phyloP scores from a whole-genome alignment of 2,888 invertebrate species.

The Chymomyza procnemis region DNA sequence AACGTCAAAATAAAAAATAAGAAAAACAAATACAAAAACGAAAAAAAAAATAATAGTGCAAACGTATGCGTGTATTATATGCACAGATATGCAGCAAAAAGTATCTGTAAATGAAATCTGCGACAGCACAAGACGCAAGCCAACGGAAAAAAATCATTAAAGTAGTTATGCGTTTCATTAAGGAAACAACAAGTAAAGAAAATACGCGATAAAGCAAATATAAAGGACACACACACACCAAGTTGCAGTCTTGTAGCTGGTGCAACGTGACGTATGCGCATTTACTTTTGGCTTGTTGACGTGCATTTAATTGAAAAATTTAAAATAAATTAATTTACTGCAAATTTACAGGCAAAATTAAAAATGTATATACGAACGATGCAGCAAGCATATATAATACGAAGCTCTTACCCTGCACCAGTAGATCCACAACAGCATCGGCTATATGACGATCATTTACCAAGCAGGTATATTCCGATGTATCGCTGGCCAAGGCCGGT shows the following conservation, averaged over 20 bases:
- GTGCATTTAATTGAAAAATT: conserved; percentile 3
- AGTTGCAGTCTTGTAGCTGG: neutral
- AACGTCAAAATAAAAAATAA: conserved; percentile 31
- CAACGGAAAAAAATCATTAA: conserved; percentile 66
- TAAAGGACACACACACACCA: neutral
- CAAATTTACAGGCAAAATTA: neutral
- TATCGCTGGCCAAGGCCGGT: conserved; percentile 83
- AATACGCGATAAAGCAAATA: neutral
- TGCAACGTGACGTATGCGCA: conserved; percentile 1
- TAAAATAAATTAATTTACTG: conserved; percentile 1
- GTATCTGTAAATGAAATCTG: conserved; percentile 32
- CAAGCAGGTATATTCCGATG: conserved; percentile 84
- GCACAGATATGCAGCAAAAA: conserved; percentile 13
- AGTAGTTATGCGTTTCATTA: conserved; percentile 51
- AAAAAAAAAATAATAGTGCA: conserved; percentile 13
- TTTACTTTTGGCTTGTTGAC: conserved; percentile 2
- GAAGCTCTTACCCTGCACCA: conserved; percentile 83
- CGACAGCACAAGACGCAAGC: conserved; percentile 34
- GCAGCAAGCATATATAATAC: too few relatives aligned
- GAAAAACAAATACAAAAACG: too few relatives aligned
- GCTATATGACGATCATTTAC: conserved; percentile 85
- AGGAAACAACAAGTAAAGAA: conserved; percentile 23
- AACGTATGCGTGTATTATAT: neutral
- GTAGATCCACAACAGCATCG: conserved; percentile 83
- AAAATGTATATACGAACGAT: neutral